Percentiles rank a stretch among this genome's conserved stretches.
These are phyloP conservation scores for Hirtodrosophila cameraria DNA, from an alignment of 2,888 invertebrate genomes.

Conservation along the genomic window DNA sequence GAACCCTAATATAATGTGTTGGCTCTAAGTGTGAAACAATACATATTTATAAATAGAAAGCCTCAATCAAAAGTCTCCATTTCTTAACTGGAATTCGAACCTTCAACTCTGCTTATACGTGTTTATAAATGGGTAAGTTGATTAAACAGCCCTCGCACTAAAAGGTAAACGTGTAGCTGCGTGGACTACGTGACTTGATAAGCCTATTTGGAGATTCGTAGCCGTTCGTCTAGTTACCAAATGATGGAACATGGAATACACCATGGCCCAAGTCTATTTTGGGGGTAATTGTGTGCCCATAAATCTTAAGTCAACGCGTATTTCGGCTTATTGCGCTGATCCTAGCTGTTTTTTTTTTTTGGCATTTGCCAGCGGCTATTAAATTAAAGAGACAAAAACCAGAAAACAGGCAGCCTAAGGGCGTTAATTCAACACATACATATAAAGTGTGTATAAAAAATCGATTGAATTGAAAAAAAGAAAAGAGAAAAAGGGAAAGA, in stretches of 20 bases:
- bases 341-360: slow-evolving; percentile 7
- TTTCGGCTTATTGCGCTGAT: slow-evolving; percentile 43
- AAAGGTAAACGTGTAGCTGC: slow-evolving; percentile 17
- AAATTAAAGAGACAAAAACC: slow-evolving; percentile 45
- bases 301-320: slow-evolving; percentile 59
- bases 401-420: slow-evolving; percentile 4
- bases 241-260: slow-evolving; percentile 28
- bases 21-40: too few relatives aligned
- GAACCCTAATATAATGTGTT: too few relatives aligned
- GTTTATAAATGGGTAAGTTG: neutral
- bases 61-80: too few relatives aligned
- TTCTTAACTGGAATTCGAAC: too few relatives aligned
- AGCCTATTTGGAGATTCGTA: slow-evolving; percentile 43
- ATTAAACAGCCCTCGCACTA: slow-evolving; percentile 31
- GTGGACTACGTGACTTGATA: slow-evolving; percentile 68
- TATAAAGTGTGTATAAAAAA: slow-evolving; percentile 41
- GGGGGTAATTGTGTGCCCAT: slow-evolving; percentile 65
- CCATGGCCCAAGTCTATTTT: slow-evolving; percentile 21
- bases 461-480: slow-evolving; percentile 50
- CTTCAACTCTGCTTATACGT: too few relatives aligned
- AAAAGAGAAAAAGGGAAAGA: too few relatives aligned
- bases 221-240: slow-evolving; percentile 23
- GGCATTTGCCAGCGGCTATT: slow-evolving; percentile 21
- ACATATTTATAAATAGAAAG: too few relatives aligned
- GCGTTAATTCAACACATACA: slow-evolving; percentile 26